Evolutionary conservation across 1,140 invertebrate species (phyloP).

Genomic region (Platyscapa corneri): DNA sequence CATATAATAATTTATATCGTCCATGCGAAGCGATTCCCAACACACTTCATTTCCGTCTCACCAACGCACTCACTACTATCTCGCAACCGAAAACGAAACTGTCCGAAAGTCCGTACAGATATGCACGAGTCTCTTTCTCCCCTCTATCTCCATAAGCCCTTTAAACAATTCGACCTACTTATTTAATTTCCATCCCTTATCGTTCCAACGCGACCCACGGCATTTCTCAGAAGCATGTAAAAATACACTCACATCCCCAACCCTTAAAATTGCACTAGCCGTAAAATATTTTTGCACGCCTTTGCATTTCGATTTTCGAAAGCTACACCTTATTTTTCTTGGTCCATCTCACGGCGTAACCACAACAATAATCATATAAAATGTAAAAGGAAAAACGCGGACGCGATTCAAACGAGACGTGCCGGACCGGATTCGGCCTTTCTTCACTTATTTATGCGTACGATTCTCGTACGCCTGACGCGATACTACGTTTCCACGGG

Average conservation of each 20-base stretch:
- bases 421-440: conserved; percentile 30
- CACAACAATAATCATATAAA: too few relatives aligned
- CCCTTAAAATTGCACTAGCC: neutral
- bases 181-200: conserved; percentile 11
- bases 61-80: neutral
- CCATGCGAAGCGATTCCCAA: neutral
- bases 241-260: neutral
- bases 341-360: too few relatives aligned
- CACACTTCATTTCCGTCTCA: neutral
- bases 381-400: neutral
- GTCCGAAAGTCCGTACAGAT: neutral
- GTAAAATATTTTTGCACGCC: conserved; percentile 44
- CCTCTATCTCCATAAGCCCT: neutral
- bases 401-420: neutral
- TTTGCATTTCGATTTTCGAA: conserved; percentile 30
- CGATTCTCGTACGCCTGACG: neutral
- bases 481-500: too few relatives aligned
- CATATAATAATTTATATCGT: neutral
- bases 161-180: conserved; percentile 5
- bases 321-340: neutral
- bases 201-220: neutral
- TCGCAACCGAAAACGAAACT: neutral
- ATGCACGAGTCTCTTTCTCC: too few relatives aligned
- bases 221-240: conserved; percentile 12
- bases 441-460: conserved; percentile 38